Percentiles rank a stretch among this genome's conserved stretches.
Conservation (phyloP, 2,113 vertebrate species). For the Grammomys dolichurus region DNA sequence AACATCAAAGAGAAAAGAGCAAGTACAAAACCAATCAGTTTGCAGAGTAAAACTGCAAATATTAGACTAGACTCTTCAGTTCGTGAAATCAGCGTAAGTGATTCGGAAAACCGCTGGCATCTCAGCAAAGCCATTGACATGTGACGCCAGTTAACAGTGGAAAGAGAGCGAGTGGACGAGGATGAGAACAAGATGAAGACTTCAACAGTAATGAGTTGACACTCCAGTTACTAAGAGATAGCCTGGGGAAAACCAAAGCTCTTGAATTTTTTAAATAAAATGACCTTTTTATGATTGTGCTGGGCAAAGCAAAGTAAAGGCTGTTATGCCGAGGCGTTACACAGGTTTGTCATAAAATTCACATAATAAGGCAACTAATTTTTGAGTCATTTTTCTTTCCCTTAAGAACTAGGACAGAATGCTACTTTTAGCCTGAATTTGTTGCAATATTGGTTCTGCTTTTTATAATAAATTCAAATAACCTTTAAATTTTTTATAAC, state of each 20-base stretch:
- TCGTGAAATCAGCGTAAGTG: slow-evolving; percentile 59
- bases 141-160: slow-evolving; percentile 27
- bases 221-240: slow-evolving; percentile 58
- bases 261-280: slow-evolving; percentile 48
- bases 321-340: background rate
- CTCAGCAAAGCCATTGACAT: slow-evolving; percentile 39
- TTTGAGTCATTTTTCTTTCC: slow-evolving; percentile 45
- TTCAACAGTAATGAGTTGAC: slow-evolving; percentile 60
- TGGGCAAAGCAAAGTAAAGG: slow-evolving; percentile 50
- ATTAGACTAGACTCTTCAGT: slow-evolving; percentile 51
- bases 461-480: slow-evolving; percentile 38
- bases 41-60: slow-evolving; percentile 54
- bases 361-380: slow-evolving; percentile 42
- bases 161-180: slow-evolving; percentile 1
- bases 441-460: slow-evolving; percentile 14
- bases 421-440: slow-evolving; percentile 56
- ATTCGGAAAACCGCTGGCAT: slow-evolving; percentile 43
- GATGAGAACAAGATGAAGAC: slow-evolving; percentile 35
- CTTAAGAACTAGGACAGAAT: slow-evolving; percentile 29
- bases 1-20: slow-evolving; percentile 55
- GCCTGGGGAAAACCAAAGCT: slow-evolving; percentile 48
- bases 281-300: slow-evolving; percentile 49
- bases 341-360: slow-evolving; percentile 63
- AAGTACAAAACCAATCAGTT: slow-evolving; percentile 51
- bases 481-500: slow-evolving; percentile 29